phyloP scores from a whole-genome alignment of 1,140 invertebrate genomes.

The Zaprionus lachaisei region DNA sequence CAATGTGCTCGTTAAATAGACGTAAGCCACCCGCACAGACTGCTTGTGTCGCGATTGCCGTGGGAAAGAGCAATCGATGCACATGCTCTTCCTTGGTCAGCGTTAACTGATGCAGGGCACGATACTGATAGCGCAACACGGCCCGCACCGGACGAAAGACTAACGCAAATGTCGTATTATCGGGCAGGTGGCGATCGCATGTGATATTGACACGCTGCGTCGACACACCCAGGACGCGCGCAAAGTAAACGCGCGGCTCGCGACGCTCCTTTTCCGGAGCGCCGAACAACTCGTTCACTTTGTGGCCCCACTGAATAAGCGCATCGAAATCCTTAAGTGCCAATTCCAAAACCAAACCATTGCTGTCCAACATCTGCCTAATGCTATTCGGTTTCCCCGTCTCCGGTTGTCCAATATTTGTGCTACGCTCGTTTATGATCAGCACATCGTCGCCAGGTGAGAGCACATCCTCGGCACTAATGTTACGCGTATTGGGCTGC shows the following conservation, averaged over 20 bases:
- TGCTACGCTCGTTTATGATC: constrained; percentile 55
- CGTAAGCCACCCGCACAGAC: constrained; percentile 17
- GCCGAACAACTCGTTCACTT: constrained; percentile 51
- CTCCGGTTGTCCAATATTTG: neutral
- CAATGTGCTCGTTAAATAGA: constrained; percentile 46
- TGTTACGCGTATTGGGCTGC: constrained; percentile 22
- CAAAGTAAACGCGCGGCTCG: constrained; percentile 63
- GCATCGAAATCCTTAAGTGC: constrained; percentile 65
- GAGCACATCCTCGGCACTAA: constrained; percentile 65
- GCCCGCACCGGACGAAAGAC: constrained; percentile 69
- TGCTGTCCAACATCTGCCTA: constrained; percentile 54
- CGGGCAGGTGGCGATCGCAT: constrained; percentile 64
- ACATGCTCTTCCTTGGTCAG: constrained; percentile 33
- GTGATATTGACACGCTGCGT: constrained; percentile 67
- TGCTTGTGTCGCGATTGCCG: constrained; percentile 9
- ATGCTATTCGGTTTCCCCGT: constrained; percentile 26
- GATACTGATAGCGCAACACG: constrained; percentile 71
- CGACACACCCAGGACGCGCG: constrained; percentile 62
- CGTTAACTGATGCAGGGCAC: constrained; percentile 61
- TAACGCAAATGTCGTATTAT: constrained; percentile 59
- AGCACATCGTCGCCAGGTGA: constrained; percentile 69
- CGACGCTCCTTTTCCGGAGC: constrained; percentile 44
- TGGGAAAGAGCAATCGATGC: constrained; percentile 65
- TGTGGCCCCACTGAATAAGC: constrained; percentile 52
- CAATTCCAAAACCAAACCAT: constrained; percentile 53